These are phyloP conservation scores for Schrankia costaestrigalis DNA, from an alignment of 2,888 invertebrate genomes.

Conservation along the genomic window DNA sequence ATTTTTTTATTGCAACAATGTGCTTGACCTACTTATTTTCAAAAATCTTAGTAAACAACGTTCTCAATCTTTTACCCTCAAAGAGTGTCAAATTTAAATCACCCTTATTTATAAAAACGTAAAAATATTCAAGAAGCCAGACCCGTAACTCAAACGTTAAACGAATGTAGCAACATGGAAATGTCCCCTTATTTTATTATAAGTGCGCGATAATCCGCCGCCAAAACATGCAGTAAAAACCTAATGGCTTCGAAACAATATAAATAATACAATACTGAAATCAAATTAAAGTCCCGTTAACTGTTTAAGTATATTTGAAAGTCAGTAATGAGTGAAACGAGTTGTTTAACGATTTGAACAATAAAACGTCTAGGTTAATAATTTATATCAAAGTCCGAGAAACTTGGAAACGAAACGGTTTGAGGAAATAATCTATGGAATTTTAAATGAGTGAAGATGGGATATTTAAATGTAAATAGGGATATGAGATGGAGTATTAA, in stretches of 20 bases:
- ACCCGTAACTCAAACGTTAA: neutral
- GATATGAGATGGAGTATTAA: too few species aligned
- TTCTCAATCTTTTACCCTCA: too few species aligned
- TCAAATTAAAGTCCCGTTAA: slow-evolving; percentile 29
- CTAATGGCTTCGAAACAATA: slow-evolving; percentile 3
- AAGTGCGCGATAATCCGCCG: slow-evolving; percentile 7
- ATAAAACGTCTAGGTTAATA: slow-evolving; percentile 20
- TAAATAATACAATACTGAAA: too few species aligned
- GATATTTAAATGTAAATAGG: too few species aligned
- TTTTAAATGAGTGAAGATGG: too few species aligned
- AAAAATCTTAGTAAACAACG: too few species aligned
- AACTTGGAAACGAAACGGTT: too few species aligned
- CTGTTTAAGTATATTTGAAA: slow-evolving; percentile 31
- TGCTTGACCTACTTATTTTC: too few species aligned
- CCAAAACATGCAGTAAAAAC: slow-evolving; percentile 6
- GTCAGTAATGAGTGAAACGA: slow-evolving; percentile 32
- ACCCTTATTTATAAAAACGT: too few species aligned
- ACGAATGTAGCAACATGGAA: slow-evolving; percentile 2
- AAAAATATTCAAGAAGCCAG: neutral
- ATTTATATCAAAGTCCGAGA: slow-evolving; percentile 10
- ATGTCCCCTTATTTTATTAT: slow-evolving; percentile 5
- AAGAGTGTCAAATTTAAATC: too few species aligned
- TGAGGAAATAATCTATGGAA: too few species aligned
- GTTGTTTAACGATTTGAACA: slow-evolving; percentile 19
- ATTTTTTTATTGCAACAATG: too few species aligned